phyloP scores from a whole-genome alignment of 2,888 invertebrate genomes.

The Dorcus hopei region DNA sequence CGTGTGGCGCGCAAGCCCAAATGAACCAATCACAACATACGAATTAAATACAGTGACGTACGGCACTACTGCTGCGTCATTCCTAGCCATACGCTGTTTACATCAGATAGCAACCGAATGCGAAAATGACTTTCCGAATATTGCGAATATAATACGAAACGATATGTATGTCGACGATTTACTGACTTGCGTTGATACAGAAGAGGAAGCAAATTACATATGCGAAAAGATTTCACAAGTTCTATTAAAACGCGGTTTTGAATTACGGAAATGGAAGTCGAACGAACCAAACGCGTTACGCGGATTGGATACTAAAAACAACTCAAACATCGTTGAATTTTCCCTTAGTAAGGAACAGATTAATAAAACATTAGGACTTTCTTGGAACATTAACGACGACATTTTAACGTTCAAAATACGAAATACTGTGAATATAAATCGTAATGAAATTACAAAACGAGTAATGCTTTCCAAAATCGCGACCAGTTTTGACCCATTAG shows the following conservation, averaged over 20 bases:
- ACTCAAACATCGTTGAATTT: too few relatives aligned
- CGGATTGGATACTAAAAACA: too few relatives aligned
- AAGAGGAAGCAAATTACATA: neutral
- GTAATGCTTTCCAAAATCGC: conserved; percentile 2
- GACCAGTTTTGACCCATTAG: conserved; percentile 2
- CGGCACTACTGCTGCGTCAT: conserved; percentile 25
- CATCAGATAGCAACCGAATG: conserved; percentile 21
- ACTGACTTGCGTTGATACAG: conserved; percentile 11
- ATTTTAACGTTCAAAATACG: neutral
- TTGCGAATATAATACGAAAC: conserved; percentile 7
- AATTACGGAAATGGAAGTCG: conserved; percentile 20
- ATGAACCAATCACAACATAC: conserved; percentile 16
- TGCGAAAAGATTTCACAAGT: neutral
- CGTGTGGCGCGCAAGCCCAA: conserved; percentile 23
- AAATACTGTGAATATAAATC: neutral
- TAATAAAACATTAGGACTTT: conserved; percentile 1
- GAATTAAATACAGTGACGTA: conserved; percentile 25
- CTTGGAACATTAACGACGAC: neutral
- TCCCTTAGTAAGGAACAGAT: neutral
- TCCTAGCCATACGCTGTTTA: conserved; percentile 22
- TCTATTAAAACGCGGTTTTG: conserved; percentile 16
- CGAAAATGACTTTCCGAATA: conserved; percentile 18
- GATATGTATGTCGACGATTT: conserved; percentile 26
- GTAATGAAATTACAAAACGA: conserved; percentile 1
- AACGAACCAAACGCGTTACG: conserved; percentile 5